Percentiles rank a stretch among this genome's conserved stretches.
phyloP scores from a whole-genome alignment of 37 sponge, comb jelly and placozoan species.

The Beroe ovata region DNA sequence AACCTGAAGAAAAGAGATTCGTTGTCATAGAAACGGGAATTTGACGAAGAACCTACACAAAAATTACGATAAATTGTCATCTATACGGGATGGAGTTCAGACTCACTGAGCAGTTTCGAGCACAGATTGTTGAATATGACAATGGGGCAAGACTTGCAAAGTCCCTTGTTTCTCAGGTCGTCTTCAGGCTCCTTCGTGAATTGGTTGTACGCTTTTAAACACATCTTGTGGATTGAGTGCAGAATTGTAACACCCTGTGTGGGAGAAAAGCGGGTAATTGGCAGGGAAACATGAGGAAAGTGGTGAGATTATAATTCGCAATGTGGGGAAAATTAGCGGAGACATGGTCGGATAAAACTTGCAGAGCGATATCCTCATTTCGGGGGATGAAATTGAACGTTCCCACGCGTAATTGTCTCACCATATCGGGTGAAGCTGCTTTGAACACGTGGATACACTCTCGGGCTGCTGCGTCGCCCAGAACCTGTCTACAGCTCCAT shows the following conservation, averaged over 20 bases:
- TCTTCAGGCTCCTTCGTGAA: neutral
- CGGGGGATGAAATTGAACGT: too few relatives aligned
- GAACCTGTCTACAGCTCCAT: conserved; percentile 7
- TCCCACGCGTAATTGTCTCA: too few relatives aligned
- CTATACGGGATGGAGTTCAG: too few relatives aligned
- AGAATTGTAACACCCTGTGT: conserved; percentile 40
- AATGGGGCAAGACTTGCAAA: conserved; percentile 28
- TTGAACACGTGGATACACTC: conserved; percentile 34
- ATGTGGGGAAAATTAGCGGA: too few relatives aligned
- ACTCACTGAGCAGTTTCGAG: neutral
- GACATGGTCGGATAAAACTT: too few relatives aligned
- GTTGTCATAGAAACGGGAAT: too few relatives aligned
- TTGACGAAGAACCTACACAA: neutral
- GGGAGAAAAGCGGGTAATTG: too few relatives aligned
- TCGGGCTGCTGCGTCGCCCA: neutral
- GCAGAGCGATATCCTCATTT: too few relatives aligned
- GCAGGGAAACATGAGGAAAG: too few relatives aligned
- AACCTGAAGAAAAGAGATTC: too few relatives aligned
- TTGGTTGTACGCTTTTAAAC: conserved; percentile 22
- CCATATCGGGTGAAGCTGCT: conserved; percentile 5
- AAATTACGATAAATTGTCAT: too few relatives aligned
- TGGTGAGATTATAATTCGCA: too few relatives aligned
- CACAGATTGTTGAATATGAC: conserved; percentile 25
- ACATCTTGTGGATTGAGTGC: conserved; percentile 49
- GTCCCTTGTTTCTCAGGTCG: conserved; percentile 43